Base-by-base conservation (phyloP, 2,113 vertebrate genomes). In the Lampris incognitus region DNA sequence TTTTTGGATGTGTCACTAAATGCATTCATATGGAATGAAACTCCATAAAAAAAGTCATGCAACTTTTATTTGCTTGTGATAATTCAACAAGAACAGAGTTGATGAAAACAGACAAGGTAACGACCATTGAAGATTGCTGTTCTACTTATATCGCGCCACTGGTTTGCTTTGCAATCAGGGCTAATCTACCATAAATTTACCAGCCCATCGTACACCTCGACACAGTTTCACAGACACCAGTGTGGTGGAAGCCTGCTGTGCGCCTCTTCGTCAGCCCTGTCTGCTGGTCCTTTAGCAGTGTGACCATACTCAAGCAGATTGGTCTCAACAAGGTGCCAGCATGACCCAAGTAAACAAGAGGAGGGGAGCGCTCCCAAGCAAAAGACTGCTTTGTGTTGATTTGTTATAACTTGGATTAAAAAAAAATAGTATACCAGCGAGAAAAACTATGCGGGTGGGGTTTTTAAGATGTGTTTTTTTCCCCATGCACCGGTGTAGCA, bases 291-390 rank as follows among this genome's bases (percentile, higher is more conserved):
- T 68, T 79, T 50, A 66, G 58, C 69, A 48, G 78, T 85, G 72
- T 76, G 78, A 84, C 56, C 63, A 1, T 36, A 3, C 5, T 64
- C 75, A 76, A 82, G 75, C 86, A 88, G 61, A 78, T 71, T 63
- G 78, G 67, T 65, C 75, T 68, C 77, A 81, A 81, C 76, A 85
- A 24, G 88, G 89, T 69, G 76, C 84, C 87, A 68, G 61, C 46
- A 5, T 66, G 58, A 40, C 69, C 66, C 46, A 40, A 61, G 74
- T 75, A 85, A 87, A 85, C 79, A 82, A 37, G 54, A 66, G 55
- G 46, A 71, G 72, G 52, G 60, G 41, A 66, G 49, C 38, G 72
- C 66, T 65, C 37, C 54, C 75, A 24, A 54, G 79, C 59, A 57
- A 82, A 69, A 70, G 69, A 39, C 46, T 37, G 74, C 66, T 81